Evolutionary conservation across 2,888 invertebrate species (phyloP), one percentile per base, ranked within the genome.

Genomic region (Nomada hirtipes): DNA sequence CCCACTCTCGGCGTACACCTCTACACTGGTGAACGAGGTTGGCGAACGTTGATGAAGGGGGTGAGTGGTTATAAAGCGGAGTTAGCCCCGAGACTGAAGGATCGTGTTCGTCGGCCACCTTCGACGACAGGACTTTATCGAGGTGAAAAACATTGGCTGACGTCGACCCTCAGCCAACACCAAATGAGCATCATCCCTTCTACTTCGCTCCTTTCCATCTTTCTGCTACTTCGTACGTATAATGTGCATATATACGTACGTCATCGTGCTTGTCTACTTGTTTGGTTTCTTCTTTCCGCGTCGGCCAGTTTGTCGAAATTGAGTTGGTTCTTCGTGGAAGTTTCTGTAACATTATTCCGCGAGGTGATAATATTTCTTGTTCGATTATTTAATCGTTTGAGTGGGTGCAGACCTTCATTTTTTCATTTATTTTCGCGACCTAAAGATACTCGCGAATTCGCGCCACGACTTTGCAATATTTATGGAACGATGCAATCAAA

Each of bases 101-200:
- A 93, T 93, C 92, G 91, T 92, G 92, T 92, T 92, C 90, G 87
- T 90, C 88, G 90, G 87, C 89, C 91, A 91, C 89, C 90, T 90
- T 88, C 89, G 87, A 89, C 89, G 90, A 91, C 90, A 84, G 86
- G 87, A 85, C 89, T 90, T 91, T 91, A 89, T 89, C 89, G 86
- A 89, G 89, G 89, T 88, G 88, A 91, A 90, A 90, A 90, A 89
- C 90, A 88, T 88, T 86, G 87, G 88, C 85, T 88, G 85, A 85
- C 88, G 82, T 82, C 89, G 85, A 90, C 88, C 88, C 83, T 80
- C 79, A 61, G 70, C 79, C 74, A 65, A 74, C 78, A 72, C 60
- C 52, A 75, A 76, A 68, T 72, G 86, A 79, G 61, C 78, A 55
- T 44, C 53, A 20, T 44, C 63, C 26, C 42, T 60, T 61, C 23